Base-by-base conservation (phyloP, 2,888 invertebrate species). In the Synergus itoensis region DNA sequence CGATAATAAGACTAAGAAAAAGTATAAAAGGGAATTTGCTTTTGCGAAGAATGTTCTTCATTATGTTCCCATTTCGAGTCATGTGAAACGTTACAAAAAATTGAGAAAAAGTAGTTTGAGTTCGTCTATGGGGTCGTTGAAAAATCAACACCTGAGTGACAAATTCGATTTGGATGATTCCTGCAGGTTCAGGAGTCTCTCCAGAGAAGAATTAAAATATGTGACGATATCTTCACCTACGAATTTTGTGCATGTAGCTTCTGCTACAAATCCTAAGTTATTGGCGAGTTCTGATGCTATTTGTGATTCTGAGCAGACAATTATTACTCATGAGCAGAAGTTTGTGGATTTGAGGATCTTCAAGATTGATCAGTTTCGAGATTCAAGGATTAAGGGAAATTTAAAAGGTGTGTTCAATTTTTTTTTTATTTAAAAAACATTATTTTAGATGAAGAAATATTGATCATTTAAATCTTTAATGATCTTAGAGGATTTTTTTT, bases 221-320 rank as follows among this genome's bases (percentile, higher is more conserved):
- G 62, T 88, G 7, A 85, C 82, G n/a, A 91, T 91, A 40, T 91
- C 91, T 1, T 79, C 84, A 48, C 91, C 91, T 16, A 88, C 87
- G 14, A 90, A 92, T 80, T 91, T 92, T 64, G 90, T 91, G 4
- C 91, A 91, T 80, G 84, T 91, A 0, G 91, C 91, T 0, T 91
- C 91, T 1, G 90, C 89, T 5, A 91, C 90, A 8, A 87, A 85
- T 67, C 84, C 87, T 62, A 85, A 80, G 11, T 80, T 89, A 41
- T 57, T 75, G 8, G 65, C 57, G 3, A 53, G 40, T 65, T 63
- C 67, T 9, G 75, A 80, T 4, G 69, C 43, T 14, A 36, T 67
- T 5, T 80, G 81, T 14, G 75, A 36, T 28, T 43, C 81, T 9
- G 82, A 83, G 7, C 85, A 82, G 18, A 77, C 80, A 4, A 82